Conservation (phyloP, 2,797 vertebrate genomes). For the Synaphobranchus kaupii region DNA sequence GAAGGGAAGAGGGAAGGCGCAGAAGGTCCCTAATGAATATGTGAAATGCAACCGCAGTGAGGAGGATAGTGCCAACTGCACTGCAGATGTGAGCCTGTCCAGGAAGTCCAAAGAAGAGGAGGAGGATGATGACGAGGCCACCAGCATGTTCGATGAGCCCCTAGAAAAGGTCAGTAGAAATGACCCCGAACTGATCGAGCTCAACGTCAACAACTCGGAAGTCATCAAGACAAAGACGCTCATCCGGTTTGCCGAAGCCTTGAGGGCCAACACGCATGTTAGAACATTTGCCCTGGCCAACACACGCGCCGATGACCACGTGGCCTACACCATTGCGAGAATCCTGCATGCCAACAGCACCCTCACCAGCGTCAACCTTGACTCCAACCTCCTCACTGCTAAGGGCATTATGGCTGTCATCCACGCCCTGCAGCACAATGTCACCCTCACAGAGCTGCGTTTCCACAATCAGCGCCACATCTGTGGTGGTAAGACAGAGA, state of each 20-base stretch:
- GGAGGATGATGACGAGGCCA: slow-evolving; percentile 78
- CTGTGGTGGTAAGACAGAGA: slow-evolving; percentile 95
- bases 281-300: slow-evolving; percentile 90
- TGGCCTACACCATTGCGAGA: slow-evolving; percentile 88
- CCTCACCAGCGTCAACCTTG: slow-evolving; percentile 90
- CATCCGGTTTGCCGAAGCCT: slow-evolving; percentile 87
- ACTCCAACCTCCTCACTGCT: slow-evolving; percentile 95
- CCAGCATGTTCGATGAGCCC: slow-evolving; percentile 91
- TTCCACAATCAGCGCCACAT: slow-evolving; percentile 99
- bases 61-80: slow-evolving; percentile 61
- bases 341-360: slow-evolving; percentile 86
- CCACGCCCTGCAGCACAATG: slow-evolving; percentile 87
- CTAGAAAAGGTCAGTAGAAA: slow-evolving; percentile 86
- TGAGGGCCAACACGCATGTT: slow-evolving; percentile 86
- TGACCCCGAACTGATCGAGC: slow-evolving; percentile 79
- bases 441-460: slow-evolving; percentile 88
- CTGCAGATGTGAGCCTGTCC: slow-evolving; percentile 56
- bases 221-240: slow-evolving; percentile 91
- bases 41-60: slow-evolving; percentile 39
- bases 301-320: slow-evolving; percentile 92
- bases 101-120: slow-evolving; percentile 62
- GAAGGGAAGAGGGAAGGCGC: slow-evolving; percentile 52
- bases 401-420: slow-evolving; percentile 94
- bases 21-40: slow-evolving; percentile 41
- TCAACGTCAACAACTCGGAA: slow-evolving; percentile 97